Conservation (phyloP, 2,797 vertebrate species). For the Gymnothorax reevesii region DNA sequence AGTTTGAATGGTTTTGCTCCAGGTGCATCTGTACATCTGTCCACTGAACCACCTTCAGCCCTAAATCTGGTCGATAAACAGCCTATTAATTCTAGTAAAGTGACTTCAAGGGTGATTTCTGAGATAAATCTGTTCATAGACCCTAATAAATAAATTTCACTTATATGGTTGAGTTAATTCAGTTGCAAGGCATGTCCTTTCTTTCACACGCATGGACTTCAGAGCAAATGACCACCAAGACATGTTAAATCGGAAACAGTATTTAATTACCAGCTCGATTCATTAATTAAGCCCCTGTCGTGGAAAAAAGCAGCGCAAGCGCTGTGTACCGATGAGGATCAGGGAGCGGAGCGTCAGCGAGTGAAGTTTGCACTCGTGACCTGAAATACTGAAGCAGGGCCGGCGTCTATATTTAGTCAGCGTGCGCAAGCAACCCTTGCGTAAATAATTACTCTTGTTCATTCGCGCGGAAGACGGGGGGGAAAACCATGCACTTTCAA, state of each 20-base stretch:
- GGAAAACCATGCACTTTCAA: background rate
- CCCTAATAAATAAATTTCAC: background rate
- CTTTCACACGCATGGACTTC: background rate
- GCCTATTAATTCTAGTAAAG: background rate
- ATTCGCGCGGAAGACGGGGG: background rate
- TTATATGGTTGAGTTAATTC: background rate
- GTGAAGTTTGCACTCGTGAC: background rate
- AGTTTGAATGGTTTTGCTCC: background rate
- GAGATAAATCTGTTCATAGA: background rate
- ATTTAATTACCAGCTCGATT: constrained; percentile 13
- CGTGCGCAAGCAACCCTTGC: constrained; percentile 27
- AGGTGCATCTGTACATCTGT: background rate
- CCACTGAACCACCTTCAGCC: background rate
- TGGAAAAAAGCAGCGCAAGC: background rate
- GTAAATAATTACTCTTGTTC: constrained; percentile 29
- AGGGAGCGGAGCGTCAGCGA: background rate
- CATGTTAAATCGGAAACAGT: background rate
- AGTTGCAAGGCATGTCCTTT: background rate
- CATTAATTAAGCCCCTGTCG: background rate
- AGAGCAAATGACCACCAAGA: background rate
- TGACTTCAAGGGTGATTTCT: background rate
- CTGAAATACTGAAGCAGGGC: constrained; percentile 15
- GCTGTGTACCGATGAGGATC: background rate
- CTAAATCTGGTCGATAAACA: background rate
- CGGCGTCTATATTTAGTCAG: constrained; percentile 28